phyloP scores from a whole-genome alignment of 2,797 vertebrate genomes.

The Myripristis murdjan region DNA sequence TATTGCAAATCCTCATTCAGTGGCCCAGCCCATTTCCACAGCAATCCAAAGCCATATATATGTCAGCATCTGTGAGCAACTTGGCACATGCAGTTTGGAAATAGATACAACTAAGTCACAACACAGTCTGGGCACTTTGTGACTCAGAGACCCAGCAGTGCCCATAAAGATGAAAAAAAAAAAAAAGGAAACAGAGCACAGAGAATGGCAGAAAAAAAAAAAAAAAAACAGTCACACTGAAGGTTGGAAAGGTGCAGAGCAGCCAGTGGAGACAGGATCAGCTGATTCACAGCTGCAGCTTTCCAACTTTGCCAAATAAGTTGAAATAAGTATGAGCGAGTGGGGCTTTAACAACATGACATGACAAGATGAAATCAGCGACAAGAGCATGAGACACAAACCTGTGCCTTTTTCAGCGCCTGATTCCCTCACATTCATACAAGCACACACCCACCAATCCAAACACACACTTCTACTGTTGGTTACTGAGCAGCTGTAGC shows the following conservation, averaged over 20 bases:
- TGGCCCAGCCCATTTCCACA: slow-evolving; percentile 17
- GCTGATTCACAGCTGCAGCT: slow-evolving; percentile 55
- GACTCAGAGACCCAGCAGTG: slow-evolving; percentile 22
- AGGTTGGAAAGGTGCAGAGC: slow-evolving; percentile 3
- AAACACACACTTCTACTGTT: slow-evolving; percentile 16
- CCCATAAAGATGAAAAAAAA: slow-evolving; percentile 39
- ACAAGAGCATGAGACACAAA: not conserved
- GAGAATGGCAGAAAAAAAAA: slow-evolving; percentile 4
- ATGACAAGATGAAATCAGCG: not conserved
- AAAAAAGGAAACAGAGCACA: not conserved
- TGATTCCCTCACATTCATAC: slow-evolving; percentile 18
- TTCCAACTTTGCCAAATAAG: slow-evolving; percentile 26
- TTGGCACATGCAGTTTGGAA: slow-evolving; percentile 67
- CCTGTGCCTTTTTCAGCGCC: slow-evolving; percentile 36
- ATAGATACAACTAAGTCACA: slow-evolving; percentile 65
- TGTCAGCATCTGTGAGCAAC: slow-evolving; percentile 56
- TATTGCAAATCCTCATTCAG: slow-evolving; percentile 28
- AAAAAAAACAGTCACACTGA: slow-evolving; percentile 15
- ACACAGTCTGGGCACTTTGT: slow-evolving; percentile 39
- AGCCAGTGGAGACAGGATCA: slow-evolving; percentile 34
- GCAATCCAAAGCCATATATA: slow-evolving; percentile 47
- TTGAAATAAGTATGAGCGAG: slow-evolving; percentile 11
- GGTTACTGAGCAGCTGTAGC: slow-evolving; percentile 20
- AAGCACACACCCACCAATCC: slow-evolving; percentile 30
- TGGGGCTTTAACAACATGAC: slow-evolving; percentile 8